Evolutionary conservation across 2,797 vertebrate species (phyloP).

Genomic region (Chelmon rostratus): DNA sequence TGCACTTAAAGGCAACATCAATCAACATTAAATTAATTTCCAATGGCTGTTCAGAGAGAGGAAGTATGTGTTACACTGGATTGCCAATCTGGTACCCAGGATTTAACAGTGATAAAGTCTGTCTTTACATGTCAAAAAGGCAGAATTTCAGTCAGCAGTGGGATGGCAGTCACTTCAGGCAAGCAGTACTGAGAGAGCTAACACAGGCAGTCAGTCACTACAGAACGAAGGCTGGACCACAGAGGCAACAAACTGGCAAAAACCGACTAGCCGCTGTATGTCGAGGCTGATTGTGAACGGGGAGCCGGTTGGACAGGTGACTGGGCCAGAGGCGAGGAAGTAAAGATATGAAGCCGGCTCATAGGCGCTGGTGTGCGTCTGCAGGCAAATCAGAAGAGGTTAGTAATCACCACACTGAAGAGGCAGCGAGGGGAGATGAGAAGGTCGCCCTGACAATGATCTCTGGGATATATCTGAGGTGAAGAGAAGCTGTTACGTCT

Average conservation of each 20-base stretch:
- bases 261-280: not conserved
- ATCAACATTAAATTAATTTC: slow-evolving; percentile 1
- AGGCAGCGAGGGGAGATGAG: not conserved
- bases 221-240: not conserved
- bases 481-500: slow-evolving; percentile 13
- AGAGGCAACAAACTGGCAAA: not conserved
- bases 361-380: slow-evolving; percentile 12
- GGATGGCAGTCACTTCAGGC: not conserved
- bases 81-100: not conserved
- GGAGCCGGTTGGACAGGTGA: not conserved
- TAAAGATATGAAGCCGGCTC: not conserved
- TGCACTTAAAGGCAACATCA: not conserved
- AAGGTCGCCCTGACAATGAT: slow-evolving; percentile 29
- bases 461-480: slow-evolving; percentile 1
- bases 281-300: not conserved
- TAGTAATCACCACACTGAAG: not conserved
- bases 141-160: not conserved
- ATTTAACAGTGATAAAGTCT: not conserved
- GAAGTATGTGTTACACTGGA: not conserved
- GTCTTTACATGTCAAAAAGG: not conserved
- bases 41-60: not conserved
- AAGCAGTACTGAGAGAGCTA: not conserved
- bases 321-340: not conserved
- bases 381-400: not conserved
- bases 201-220: not conserved